Evolutionary conservation across 1,140 invertebrate genomes (phyloP).

Genomic region (Dufourea novaeangliae): DNA sequence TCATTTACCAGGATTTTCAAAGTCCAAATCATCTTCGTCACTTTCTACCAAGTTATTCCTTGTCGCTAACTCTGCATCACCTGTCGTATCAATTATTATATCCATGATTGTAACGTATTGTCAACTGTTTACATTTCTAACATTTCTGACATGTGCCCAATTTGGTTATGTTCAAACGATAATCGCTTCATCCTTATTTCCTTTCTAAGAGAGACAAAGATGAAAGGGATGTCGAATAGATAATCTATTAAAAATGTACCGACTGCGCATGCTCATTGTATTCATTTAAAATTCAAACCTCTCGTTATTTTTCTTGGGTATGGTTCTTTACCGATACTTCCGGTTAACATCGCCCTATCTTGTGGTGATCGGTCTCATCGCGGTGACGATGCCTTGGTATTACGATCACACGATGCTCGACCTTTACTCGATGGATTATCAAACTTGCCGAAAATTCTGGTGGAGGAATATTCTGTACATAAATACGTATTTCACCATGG

Average conservation of each 20-base stretch:
- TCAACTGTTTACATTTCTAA: neutral
- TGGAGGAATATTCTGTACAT: conserved; percentile 79
- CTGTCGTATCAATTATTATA: conserved; percentile 73
- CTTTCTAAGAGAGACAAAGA: neutral
- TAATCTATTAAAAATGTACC: too few relatives aligned
- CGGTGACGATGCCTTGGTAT: conserved; percentile 72
- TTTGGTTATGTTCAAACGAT: neutral
- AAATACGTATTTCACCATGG: conserved; percentile 76
- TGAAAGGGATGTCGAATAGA: too few relatives aligned
- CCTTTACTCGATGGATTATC: conserved; percentile 69
- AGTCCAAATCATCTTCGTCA: conserved; percentile 60
- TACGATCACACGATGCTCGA: conserved; percentile 72
- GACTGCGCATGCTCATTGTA: neutral
- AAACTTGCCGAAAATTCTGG: conserved; percentile 78
- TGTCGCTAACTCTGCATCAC: conserved; percentile 52
- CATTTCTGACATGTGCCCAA: neutral
- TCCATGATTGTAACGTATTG: conserved; percentile 60
- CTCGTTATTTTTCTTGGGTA: conserved; percentile 76
- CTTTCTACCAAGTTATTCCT: conserved; percentile 55
- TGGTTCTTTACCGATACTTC: conserved; percentile 75
- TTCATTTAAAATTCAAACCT: conserved; percentile 33
- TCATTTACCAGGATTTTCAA: conserved; percentile 60
- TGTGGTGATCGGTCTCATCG: conserved; percentile 71
- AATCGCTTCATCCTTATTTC: neutral
- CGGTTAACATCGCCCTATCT: conserved; percentile 78